Base-by-base conservation (phyloP, 2,797 vertebrate genomes). In the Eremophila alpestris region DNA sequence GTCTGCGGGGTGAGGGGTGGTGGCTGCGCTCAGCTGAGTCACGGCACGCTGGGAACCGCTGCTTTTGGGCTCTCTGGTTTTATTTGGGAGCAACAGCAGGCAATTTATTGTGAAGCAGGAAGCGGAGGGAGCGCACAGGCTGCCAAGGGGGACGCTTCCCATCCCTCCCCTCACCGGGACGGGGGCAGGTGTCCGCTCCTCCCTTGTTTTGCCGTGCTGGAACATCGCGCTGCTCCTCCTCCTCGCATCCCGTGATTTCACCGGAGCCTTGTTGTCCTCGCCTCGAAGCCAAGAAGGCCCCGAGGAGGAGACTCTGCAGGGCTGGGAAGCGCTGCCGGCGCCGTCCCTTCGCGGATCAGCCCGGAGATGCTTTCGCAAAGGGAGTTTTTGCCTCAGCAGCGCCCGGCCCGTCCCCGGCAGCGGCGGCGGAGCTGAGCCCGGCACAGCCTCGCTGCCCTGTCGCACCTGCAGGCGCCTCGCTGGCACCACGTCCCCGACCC, bases 81-180 rank as follows among this genome's bases (percentile, higher is more conserved):
- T 96, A 96, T 96, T 96, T 84, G 5, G 49, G 73, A 89, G 71
- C 82, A 48, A 22, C 19, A 16, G 60, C 56, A 55, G 75, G 16
- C 56, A 7, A 68, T 43, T 36, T 19, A 73, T 36, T 3, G 74
- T 0, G 20, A 90, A 95, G 93, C 64, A 7, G 67, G 46, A 73
- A 74, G 89, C 60, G 4, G 71, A 87, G 75, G 75, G 83, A 62
- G 70, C 67, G 9, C 27, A 24, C 18, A 13, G 87, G 56, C 80
- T 63, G 84, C 84, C 75, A 10, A 46, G 73, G 68, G 82, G 43
- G 36, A 13, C 2, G 46, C 34, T 73, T 60, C 59, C 76, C 91
- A 16, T 52, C 43, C 27, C 9, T 2, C 18, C 62, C 64, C 63
- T 34, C 1, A 0, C 59, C 5, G 48, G 6, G n/a, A 13, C 11